Percentiles rank a stretch among this genome's conserved stretches.
Evolutionary conservation across 2,113 vertebrate species (phyloP).

Genomic region (Pongo abelii): DNA sequence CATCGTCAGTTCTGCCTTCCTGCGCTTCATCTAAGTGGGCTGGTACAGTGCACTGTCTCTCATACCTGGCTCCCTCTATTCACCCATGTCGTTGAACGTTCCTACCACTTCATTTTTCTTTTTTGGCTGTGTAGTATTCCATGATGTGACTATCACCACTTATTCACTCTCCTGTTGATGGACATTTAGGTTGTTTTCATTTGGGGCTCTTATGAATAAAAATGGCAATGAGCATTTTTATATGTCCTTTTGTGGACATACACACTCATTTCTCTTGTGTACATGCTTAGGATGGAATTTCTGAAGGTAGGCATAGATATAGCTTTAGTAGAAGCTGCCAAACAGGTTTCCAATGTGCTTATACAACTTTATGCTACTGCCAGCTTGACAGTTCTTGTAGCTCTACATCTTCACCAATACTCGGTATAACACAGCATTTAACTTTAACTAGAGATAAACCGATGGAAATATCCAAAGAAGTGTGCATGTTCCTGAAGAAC

Average conservation of each 20-base stretch:
- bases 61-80: not conserved
- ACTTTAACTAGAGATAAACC: not conserved
- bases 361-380: not conserved
- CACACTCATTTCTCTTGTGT: not conserved
- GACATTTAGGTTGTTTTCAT: not conserved
- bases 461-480: not conserved
- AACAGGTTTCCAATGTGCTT: not conserved
- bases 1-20: not conserved
- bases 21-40: not conserved
- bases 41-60: not conserved
- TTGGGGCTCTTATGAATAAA: not conserved
- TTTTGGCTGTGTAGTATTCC: not conserved
- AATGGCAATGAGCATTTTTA: not conserved
- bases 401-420: not conserved
- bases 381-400: not conserved
- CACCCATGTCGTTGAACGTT: not conserved
- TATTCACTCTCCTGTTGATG: not conserved
- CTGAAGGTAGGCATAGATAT: not conserved
- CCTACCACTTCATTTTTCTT: not conserved
- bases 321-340: not conserved
- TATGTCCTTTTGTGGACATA: not conserved
- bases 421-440: not conserved
- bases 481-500: not conserved
- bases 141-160: not conserved
- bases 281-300: not conserved